Base-by-base conservation (phyloP, 2,113 vertebrate species). In the Glaucomys volans region DNA sequence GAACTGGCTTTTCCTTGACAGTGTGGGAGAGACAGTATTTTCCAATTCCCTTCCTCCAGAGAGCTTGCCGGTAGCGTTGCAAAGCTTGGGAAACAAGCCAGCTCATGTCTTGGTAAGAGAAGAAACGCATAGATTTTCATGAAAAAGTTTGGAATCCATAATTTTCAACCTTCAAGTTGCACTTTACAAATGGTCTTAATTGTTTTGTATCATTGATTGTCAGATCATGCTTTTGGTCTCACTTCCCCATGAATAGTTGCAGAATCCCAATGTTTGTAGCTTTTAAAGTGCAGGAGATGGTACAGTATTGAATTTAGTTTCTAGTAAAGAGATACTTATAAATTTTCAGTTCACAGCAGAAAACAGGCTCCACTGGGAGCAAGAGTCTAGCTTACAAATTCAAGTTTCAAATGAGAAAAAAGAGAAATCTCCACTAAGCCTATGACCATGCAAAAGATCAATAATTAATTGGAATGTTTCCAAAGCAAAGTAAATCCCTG, bases 321-420 rank as follows among this genome's bases (percentile, higher is more conserved):
- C 71, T 75, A 62, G 28, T 40, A 67, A 91, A 91, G 44, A 72
- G 66, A 90, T 59, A 54, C 28, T 82, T 66, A 72, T 4, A 80
- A 20, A 83, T 95, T 83, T 92, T 84, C 30, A 87, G 62, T 72
- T 95, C 59, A 50, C 57, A 90, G 82, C 62, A 59, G 80, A 96
- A 93, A 96, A 67, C 0, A 59, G 62, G 24, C 22, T 44, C 88
- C 32, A 37, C 1, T 30, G 52, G 76, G 88, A 82, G 28, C n/a
- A 4, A 71, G 1, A 47, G n/a, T 47, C 50, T 74, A 82, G 40
- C 10, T 64, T 42, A 96, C 37, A 96, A 75, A 94, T 67, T 94
- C 72, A 91, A 52, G 83, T 86, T 96, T 89, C 87, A 72, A 76
- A n/a, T 57, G 62, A 97, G 37, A 90, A 89, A 81, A 85, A 91